phyloP scores from a whole-genome alignment of 2,797 vertebrate genomes.

The Sciurus carolinensis region DNA sequence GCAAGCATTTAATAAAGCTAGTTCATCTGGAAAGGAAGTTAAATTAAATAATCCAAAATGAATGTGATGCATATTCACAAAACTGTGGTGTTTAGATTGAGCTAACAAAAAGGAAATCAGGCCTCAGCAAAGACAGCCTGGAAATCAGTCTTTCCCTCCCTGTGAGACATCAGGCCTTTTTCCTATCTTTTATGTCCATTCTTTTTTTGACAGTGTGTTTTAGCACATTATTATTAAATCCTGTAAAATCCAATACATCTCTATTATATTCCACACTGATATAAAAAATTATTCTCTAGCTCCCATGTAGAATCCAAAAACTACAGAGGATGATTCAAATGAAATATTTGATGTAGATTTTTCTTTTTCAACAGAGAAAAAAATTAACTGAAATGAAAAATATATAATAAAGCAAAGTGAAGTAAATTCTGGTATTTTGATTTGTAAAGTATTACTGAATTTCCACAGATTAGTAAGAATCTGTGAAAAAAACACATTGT shows the following conservation, averaged over 20 bases:
- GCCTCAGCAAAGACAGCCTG: conserved; percentile 63
- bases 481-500: neutral
- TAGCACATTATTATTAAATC: conserved; percentile 46
- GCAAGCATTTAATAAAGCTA: conserved; percentile 90
- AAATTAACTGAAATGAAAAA: conserved; percentile 55
- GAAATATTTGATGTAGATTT: neutral
- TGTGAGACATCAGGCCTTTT: neutral
- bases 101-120: conserved; percentile 82
- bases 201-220: conserved; percentile 10
- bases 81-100: conserved; percentile 84
- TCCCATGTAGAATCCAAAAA: neutral
- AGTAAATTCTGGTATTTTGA: neutral
- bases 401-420: neutral
- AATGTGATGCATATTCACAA: conserved; percentile 88
- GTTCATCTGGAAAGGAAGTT: conserved; percentile 90
- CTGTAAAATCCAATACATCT: neutral
- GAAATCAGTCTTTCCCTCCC: conserved; percentile 58
- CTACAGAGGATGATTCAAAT: neutral
- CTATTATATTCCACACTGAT: neutral
- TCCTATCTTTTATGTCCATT: conserved; percentile 20
- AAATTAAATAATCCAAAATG: conserved; percentile 91
- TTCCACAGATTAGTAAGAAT: neutral
- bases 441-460: neutral
- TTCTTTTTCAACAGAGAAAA: conserved; percentile 25
- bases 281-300: neutral